A percentile compares a stretch with the other conserved stretches of the same genome.
Conservation (phyloP, 2,888 invertebrate genomes). For the Pachliopta kotzebuea region DNA sequence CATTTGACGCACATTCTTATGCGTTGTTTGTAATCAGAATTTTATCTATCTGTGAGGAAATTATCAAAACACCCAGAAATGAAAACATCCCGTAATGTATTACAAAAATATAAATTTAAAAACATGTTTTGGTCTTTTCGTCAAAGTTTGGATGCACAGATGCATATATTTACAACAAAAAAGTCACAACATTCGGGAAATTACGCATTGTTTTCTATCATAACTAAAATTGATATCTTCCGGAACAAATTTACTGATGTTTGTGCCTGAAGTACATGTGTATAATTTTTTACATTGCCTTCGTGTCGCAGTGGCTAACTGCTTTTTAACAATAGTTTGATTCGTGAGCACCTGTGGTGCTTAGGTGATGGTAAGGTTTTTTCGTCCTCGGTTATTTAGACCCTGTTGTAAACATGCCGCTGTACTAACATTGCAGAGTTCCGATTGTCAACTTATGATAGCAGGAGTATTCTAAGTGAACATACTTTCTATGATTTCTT, state of each 20-base stretch:
- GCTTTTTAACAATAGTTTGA: no score
- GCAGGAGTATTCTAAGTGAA: no score
- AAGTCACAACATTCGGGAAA: background rate
- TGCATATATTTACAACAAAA: background rate
- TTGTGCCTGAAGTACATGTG: background rate
- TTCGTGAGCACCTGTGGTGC: no score
- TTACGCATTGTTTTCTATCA: background rate
- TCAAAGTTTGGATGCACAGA: background rate
- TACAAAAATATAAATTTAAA: background rate
- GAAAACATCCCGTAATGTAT: background rate
- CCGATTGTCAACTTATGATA: no score
- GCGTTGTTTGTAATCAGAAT: conserved; percentile 4
- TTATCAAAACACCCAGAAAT: background rate
- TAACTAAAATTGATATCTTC: background rate
- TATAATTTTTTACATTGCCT: background rate
- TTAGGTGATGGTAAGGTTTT: no score
- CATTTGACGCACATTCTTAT: conserved; percentile 3
- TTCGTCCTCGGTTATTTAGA: no score
- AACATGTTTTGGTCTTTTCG: conserved; percentile 13
- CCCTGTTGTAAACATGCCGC: no score
- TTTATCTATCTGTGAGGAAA: conserved; percentile 5
- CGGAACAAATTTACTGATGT: background rate
- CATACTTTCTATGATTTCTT: no score
- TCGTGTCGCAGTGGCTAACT: no score
- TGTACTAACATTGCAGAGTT: no score